Conservation (phyloP, 2,797 vertebrate genomes). For the Rhodeus uyekii region DNA sequence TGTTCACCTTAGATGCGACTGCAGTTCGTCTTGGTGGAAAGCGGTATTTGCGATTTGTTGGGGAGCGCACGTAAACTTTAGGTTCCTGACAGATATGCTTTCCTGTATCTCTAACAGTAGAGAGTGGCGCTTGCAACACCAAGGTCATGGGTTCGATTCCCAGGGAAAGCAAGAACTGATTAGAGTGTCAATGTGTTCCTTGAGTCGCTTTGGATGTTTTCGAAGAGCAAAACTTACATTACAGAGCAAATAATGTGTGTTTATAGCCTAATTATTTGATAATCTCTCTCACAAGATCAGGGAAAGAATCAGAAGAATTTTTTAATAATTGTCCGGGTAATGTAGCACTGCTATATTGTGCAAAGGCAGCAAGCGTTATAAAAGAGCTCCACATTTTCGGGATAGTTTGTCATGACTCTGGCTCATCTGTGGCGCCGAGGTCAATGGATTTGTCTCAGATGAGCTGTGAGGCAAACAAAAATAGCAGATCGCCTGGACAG, state of each 20-base stretch:
- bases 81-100: background rate
- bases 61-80: background rate
- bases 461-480: conserved; percentile 64
- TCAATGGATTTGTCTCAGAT: conserved; percentile 57
- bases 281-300: conserved; percentile 27
- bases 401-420: conserved; percentile 55
- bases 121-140: too few species aligned
- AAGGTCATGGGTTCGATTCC: too few species aligned
- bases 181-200: too few species aligned
- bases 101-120: too few species aligned
- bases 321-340: conserved; percentile 35
- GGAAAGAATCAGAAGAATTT: conserved; percentile 34
- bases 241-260: conserved; percentile 39
- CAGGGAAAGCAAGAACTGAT: too few species aligned
- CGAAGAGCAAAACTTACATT: background rate
- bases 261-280: conserved; percentile 51
- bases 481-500: conserved; percentile 60
- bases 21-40: too few species aligned
- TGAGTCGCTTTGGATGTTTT: too few species aligned
- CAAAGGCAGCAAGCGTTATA: conserved; percentile 37
- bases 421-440: conserved; percentile 36
- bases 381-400: conserved; percentile 43
- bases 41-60: background rate
- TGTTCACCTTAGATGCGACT: too few species aligned
- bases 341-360: conserved; percentile 41